Conservation (phyloP, 1,140 invertebrate species). For the Trichonephila clavipes region DNA sequence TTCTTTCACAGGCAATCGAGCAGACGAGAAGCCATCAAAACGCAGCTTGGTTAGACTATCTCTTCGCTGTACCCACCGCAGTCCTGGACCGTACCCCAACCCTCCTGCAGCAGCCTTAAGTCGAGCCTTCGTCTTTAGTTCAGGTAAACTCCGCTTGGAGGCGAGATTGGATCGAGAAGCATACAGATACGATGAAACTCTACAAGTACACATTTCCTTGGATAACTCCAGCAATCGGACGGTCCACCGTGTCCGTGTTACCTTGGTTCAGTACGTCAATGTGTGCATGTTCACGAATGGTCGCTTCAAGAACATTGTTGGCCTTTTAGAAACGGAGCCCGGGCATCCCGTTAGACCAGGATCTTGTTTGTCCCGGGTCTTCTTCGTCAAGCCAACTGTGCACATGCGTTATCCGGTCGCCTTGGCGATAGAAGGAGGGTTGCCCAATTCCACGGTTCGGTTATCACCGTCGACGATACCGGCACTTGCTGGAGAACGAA, state of each 20-base stretch:
- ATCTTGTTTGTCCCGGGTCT: constrained; percentile 70
- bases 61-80: constrained; percentile 87
- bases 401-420: constrained; percentile 77
- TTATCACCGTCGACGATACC: constrained; percentile 73
- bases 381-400: constrained; percentile 53
- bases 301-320: constrained; percentile 77
- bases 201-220: constrained; percentile 74
- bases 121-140: constrained; percentile 76
- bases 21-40: constrained; percentile 88
- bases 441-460: neutral
- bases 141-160: constrained; percentile 71
- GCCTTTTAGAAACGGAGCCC: constrained; percentile 73
- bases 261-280: constrained; percentile 77
- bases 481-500: constrained; percentile 70
- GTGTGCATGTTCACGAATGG: constrained; percentile 78
- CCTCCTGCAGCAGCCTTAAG: constrained; percentile 53
- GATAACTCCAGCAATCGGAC: constrained; percentile 77
- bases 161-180: constrained; percentile 74
- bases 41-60: constrained; percentile 91
- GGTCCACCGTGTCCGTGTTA: constrained; percentile 75
- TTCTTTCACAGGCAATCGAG: constrained; percentile 84
- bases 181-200: constrained; percentile 67
- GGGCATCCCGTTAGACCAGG: constrained; percentile 66
- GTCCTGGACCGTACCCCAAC: constrained; percentile 44
- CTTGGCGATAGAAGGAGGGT: constrained; percentile 76